phyloP scores from a whole-genome alignment of 2,888 invertebrate genomes.

The Cyrtodaria siliqua region DNA sequence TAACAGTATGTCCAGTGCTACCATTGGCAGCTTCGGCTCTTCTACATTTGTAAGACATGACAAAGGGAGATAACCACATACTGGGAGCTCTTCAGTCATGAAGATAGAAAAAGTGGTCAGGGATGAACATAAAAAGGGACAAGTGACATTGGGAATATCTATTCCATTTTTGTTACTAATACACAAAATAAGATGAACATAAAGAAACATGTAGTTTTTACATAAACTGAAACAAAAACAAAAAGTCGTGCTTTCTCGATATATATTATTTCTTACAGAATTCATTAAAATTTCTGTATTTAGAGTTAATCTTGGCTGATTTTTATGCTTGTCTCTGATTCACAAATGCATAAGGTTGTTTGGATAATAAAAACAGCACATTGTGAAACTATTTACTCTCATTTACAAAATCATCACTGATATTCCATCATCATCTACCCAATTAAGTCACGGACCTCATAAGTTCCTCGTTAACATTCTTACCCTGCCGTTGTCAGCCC shows the following conservation, averaged over 20 bases:
- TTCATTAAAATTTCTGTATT: neutral
- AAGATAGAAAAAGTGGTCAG: neutral
- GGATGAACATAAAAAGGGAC: constrained; percentile 8
- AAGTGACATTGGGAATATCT: no score
- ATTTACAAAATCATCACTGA: constrained; percentile 1
- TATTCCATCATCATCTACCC: neutral
- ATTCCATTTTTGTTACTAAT: neutral
- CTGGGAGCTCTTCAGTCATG: constrained; percentile 8
- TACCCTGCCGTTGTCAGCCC: neutral
- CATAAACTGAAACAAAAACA: no score
- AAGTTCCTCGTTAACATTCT: neutral
- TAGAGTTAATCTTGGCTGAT: neutral
- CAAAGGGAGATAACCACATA: neutral
- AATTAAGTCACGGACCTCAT: no score
- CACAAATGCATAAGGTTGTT: neutral
- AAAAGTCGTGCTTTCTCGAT: no score
- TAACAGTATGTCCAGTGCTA: constrained; percentile 1
- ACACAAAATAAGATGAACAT: constrained; percentile 5
- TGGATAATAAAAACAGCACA: neutral
- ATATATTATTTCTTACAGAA: no score
- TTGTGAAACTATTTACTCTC: constrained; percentile 12
- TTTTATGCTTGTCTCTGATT: neutral
- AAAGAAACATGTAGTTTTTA: neutral
- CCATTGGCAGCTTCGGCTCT: constrained; percentile 15
- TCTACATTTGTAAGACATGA: constrained; percentile 20